These are phyloP conservation scores for Drosophila demipolita DNA, from an alignment of 2,888 invertebrate species.

Conservation along the genomic window DNA sequence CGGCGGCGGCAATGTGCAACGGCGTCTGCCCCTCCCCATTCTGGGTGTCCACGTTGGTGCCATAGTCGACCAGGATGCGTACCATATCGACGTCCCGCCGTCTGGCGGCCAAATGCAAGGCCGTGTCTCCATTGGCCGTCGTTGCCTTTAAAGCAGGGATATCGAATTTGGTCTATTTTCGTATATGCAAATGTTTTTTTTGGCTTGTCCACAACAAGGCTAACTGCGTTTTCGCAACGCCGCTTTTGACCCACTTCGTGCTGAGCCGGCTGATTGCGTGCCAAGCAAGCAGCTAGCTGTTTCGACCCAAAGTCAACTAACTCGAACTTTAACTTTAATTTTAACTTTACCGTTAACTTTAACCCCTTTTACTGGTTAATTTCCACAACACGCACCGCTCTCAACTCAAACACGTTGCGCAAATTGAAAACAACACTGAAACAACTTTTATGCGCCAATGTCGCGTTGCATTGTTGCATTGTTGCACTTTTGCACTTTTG, in stretches of 20 bases:
- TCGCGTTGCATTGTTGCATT: conserved; percentile 57
- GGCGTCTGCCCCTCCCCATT: conserved; percentile 98
- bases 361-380: conserved; percentile 71
- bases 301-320: conserved; percentile 68
- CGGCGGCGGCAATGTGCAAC: conserved; percentile 97
- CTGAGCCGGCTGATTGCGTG: conserved; percentile 73
- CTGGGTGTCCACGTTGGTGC: conserved; percentile 95
- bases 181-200: conserved; percentile 63
- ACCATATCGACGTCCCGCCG: conserved; percentile 97
- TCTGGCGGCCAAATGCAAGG: conserved; percentile 97
- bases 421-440: conserved; percentile 65
- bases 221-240: conserved; percentile 67
- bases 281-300: conserved; percentile 42
- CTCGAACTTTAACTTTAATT: conserved; percentile 69
- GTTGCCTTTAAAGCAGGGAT: conserved; percentile 86
- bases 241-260: conserved; percentile 70
- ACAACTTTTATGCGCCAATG: conserved; percentile 72
- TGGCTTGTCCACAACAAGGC: conserved; percentile 39
- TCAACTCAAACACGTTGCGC: conserved; percentile 44
- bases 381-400: conserved; percentile 77
- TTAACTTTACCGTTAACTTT: conserved; percentile 60
- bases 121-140: conserved; percentile 95
- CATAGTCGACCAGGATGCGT: conserved; percentile 95
- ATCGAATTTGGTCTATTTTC: conserved; percentile 51
- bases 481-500: conserved; percentile 44